These are phyloP conservation scores for Cyanoderma ruficeps DNA, from an alignment of 2,113 vertebrate genomes.

Conservation along the genomic window DNA sequence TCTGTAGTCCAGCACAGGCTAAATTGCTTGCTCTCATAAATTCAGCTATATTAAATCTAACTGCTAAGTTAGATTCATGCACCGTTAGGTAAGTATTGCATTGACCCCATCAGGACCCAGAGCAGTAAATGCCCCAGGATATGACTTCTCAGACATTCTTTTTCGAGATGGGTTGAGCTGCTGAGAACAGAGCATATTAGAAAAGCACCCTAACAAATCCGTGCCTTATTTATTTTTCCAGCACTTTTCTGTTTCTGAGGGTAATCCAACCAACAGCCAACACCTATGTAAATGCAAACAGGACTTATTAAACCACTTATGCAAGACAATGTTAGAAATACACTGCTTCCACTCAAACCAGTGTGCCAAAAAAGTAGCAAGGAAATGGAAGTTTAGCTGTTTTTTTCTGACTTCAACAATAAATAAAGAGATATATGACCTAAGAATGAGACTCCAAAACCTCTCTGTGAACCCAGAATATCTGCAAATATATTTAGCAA, in stretches of 20 bases:
- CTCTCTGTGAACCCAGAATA: neutral
- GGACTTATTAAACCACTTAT: neutral
- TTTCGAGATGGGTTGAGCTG: neutral
- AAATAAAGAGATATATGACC: neutral
- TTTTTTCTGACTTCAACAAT: neutral
- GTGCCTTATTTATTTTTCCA: neutral
- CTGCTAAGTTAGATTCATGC: neutral
- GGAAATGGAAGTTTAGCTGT: neutral
- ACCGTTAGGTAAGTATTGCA: neutral
- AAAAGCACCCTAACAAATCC: neutral
- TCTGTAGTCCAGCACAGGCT: neutral
- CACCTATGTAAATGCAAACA: neutral
- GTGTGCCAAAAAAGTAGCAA: neutral
- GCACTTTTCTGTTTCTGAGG: neutral
- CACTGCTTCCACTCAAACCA: neutral
- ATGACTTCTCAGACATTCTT: neutral
- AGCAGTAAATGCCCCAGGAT: neutral
- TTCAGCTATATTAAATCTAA: constrained; percentile 15
- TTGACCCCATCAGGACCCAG: neutral
- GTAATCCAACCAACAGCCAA: neutral
- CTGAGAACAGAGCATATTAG: neutral
- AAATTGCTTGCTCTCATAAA: constrained; percentile 20
- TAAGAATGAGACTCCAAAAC: neutral
- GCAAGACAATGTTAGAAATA: neutral
- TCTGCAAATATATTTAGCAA: neutral